phyloP scores from a whole-genome alignment of 2,888 invertebrate genomes.

The Nomada lathburiana region DNA sequence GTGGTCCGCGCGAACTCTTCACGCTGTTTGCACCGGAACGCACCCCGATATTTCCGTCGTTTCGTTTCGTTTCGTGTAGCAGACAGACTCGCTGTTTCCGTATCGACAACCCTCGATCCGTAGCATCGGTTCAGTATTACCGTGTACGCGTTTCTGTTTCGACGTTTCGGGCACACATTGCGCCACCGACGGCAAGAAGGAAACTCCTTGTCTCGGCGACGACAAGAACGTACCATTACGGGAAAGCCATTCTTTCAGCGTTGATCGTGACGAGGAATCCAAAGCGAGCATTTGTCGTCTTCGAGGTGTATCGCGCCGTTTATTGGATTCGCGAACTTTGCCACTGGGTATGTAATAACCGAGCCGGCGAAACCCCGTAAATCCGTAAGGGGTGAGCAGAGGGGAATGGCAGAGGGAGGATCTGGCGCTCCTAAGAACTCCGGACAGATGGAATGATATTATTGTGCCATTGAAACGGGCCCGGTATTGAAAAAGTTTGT shows the following conservation, averaged over 20 bases:
- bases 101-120: slow-evolving; percentile 26
- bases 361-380: slow-evolving; percentile 57
- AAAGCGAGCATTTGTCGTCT: slow-evolving; percentile 70
- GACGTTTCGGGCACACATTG: neutral
- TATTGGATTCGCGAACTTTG: slow-evolving; percentile 74
- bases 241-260: slow-evolving; percentile 45
- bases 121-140: slow-evolving; percentile 27
- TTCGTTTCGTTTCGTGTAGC: neutral
- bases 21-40: neutral
- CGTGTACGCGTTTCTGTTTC: slow-evolving; percentile 18
- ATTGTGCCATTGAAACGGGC: slow-evolving; percentile 61
- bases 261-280: slow-evolving; percentile 71
- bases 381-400: slow-evolving; percentile 42
- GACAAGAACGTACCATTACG: slow-evolving; percentile 52
- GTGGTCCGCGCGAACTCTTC: neutral
- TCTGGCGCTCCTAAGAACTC: slow-evolving; percentile 53
- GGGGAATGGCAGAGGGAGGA: slow-evolving; percentile 8
- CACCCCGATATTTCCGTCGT: slow-evolving; percentile 20
- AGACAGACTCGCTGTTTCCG: neutral
- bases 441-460: slow-evolving; percentile 53
- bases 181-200: slow-evolving; percentile 1
- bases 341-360: slow-evolving; percentile 65
- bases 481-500: slow-evolving; percentile 64
- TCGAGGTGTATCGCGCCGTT: slow-evolving; percentile 62
- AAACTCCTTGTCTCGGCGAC: slow-evolving; percentile 37